Evolutionary conservation across 2,113 vertebrate genomes (phyloP), one percentile per base, ranked within the genome.

Genomic region (Gadus chalcogrammus): DNA sequence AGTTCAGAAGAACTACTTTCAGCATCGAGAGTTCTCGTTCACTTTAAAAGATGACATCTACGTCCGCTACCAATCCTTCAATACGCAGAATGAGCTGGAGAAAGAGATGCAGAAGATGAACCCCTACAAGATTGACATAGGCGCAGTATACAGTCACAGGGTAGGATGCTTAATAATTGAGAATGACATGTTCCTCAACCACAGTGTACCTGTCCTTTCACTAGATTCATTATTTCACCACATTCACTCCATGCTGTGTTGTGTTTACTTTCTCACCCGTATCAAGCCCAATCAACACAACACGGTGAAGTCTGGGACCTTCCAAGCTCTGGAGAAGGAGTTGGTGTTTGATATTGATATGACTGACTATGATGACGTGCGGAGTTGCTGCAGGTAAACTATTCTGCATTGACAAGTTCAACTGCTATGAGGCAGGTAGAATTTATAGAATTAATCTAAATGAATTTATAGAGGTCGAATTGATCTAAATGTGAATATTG

Each of bases 271-370:
- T 7, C 31, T 42, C 6, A 18, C 35, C 77, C 3, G 70, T 91
- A 96, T 20, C 20, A 20, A 20, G 94, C 96, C 96, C 55, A 97
- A 72, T 85, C 94, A 97, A 67, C 96, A 95, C 87, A 98, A 95
- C 89, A 93, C 95, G 0, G 93, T 99, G 75, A 98, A 95, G 74
- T 89, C 94, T 3, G 96, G 96, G 13, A 91, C 92, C 64, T 99
- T 99, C 88, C 96, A 99, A 81, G 95, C 97, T 0, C 92, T 94
- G 80, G 96, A 97, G 85, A 99, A 99, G 82, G 97, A 99, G 85
- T 91, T 99, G 78, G 97, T 99, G 15, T 98, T 99, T 74, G 97
- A 99, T 86, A 98, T 99, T 0, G 97, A 99, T 70, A 98, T 99
- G 97, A 99, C 96, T 0, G 97, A 99, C 86, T 99, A 99, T 2